Base-by-base conservation (phyloP, 2,888 invertebrate species). In the Rugalucina vietnamica region DNA sequence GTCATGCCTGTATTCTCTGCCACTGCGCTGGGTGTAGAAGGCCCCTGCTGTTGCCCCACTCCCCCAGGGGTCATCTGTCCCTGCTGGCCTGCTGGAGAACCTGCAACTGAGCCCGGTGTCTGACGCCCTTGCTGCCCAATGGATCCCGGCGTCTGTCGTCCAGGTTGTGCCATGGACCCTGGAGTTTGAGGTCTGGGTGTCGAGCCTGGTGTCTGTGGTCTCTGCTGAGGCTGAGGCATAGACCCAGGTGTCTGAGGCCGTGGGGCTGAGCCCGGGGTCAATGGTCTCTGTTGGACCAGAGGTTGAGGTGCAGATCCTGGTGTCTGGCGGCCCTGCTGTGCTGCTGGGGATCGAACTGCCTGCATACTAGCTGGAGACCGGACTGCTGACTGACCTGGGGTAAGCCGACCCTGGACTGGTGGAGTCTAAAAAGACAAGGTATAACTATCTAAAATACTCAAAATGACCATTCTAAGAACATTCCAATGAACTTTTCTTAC, bases 341-440 rank as follows among this genome's bases (percentile, higher is more conserved):
- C 78, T 21, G 76, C 79, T 27, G 79, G 78, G 8, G 78, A 37
- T 37, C 71, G 73, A 50, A 76, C 80, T 21, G 74, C 57, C 34
- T 54, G n/a, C 21, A 54, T 4, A 21, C 54, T 21, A 5, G 76
- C 70, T 24, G 77, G 74, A 4, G 84, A 70, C 27, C 75, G 57
- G 49, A 70, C 69, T n/a, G 76, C 77, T 39, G 50, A 39, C 37
- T 78, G 82, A 50, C 81, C 79, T 37, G 80, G 80, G 10, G 82
- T 76, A 10, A 82, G 24, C 14, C 82, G 70, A 5, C 74, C 79
- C 29, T 79, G 82, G 24, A 54, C 82, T 49, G 85, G 85, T 27
- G 85, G 85, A n/a, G 85, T 85, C 85, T 85, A 43, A 34, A 85
- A 76, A 82, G n/a, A 71, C 21, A 71, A 57, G 70, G 10, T 27